phyloP scores from a whole-genome alignment of 2,888 invertebrate species.

The Petrolisthes cinctipes region DNA sequence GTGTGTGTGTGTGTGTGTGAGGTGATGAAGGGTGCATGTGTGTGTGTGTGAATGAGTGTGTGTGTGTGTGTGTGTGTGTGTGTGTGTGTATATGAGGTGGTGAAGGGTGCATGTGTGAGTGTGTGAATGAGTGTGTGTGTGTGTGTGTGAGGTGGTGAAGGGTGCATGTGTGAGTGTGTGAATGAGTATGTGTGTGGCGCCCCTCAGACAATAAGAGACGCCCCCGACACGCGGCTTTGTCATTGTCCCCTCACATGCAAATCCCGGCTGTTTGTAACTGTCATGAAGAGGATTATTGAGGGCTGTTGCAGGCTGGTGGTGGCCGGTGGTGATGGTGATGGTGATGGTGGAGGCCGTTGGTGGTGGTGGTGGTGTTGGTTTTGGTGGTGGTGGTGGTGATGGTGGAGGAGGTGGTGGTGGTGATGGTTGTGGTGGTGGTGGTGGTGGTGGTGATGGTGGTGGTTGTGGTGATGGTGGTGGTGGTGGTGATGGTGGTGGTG shows the following conservation, averaged over 20 bases:
- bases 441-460: background rate
- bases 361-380: background rate
- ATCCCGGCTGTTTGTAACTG: conserved; percentile 57
- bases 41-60: too few relatives aligned
- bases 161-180: background rate
- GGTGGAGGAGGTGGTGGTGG: background rate
- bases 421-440: background rate
- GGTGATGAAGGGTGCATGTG: too few relatives aligned
- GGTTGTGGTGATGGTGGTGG: too few relatives aligned
- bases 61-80: background rate
- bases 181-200: too few relatives aligned
- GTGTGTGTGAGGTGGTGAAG: background rate
- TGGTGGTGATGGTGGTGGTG: background rate
- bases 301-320: conserved; percentile 13
- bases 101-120: too few relatives aligned
- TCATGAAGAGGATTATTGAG: conserved; percentile 55
- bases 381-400: too few relatives aligned
- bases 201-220: conserved; percentile 49
- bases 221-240: conserved; percentile 52
- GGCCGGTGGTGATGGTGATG: too few relatives aligned
- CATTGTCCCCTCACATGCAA: conserved; percentile 57
- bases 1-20: too few relatives aligned
- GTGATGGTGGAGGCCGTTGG: background rate
- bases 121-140: background rate
- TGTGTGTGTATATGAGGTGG: background rate